These are phyloP conservation scores for Ramazzottius varieornatus DNA, from an alignment of 2,888 invertebrate genomes.

Conservation along the genomic window DNA sequence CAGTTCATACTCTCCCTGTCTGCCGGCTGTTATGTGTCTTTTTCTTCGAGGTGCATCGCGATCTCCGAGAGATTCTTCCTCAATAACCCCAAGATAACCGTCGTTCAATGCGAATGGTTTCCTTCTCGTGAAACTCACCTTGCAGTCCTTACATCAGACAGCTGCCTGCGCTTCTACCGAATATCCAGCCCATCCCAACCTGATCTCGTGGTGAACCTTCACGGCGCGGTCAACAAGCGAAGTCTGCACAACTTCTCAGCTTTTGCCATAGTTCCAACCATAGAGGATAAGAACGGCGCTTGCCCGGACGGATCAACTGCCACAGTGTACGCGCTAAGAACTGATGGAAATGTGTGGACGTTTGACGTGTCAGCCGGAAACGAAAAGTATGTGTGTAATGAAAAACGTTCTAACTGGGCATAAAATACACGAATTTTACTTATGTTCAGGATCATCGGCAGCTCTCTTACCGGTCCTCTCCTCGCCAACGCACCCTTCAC, in stretches of 20 bases:
- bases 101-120: background rate
- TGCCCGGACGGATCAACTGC: background rate
- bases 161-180: background rate
- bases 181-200: background rate
- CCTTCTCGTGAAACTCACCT: background rate
- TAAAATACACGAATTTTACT: too few relatives aligned
- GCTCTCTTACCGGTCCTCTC: background rate
- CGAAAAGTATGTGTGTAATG: background rate
- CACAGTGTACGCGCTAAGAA: background rate
- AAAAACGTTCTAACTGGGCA: too few relatives aligned
- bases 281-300: too few relatives aligned
- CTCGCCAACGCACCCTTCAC: background rate
- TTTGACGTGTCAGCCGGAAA: background rate
- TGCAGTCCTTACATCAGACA: background rate
- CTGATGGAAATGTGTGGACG: background rate
- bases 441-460: background rate
- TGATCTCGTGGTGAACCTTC: background rate
- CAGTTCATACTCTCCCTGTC: background rate
- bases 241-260: background rate
- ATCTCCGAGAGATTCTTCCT: background rate
- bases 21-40: background rate
- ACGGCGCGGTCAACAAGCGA: background rate
- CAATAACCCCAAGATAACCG: background rate
- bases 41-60: background rate
- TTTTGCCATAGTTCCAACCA: background rate